Percentiles rank a stretch among this genome's conserved stretches.
Conservation (phyloP, 2,888 invertebrate genomes). For the Drosophila paramelanica region DNA sequence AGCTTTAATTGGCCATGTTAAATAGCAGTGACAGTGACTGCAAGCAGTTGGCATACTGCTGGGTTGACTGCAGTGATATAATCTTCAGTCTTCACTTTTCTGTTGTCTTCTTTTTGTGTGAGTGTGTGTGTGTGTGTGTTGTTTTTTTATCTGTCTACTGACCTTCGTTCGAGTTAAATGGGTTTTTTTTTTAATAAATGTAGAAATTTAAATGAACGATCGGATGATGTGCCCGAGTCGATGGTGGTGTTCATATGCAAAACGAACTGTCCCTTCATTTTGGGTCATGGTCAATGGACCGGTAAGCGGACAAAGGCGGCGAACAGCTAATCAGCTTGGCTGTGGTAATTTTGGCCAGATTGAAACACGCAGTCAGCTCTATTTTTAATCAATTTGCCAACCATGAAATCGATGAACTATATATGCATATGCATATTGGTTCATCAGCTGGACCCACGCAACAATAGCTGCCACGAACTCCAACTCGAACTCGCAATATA, state of each 20-base stretch:
- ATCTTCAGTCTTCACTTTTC: conserved; percentile 12
- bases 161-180: conserved; percentile 60
- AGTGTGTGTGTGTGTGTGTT: neutral
- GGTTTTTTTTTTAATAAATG: conserved; percentile 33
- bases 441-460: conserved; percentile 26
- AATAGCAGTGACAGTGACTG: conserved; percentile 26
- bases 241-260: conserved; percentile 67
- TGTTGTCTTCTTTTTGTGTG: neutral
- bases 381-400: conserved; percentile 44
- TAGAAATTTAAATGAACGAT: conserved; percentile 68
- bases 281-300: conserved; percentile 80
- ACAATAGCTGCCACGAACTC: conserved; percentile 7
- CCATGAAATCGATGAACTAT: neutral
- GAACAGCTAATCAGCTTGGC: conserved; percentile 17
- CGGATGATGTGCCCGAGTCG: conserved; percentile 22
- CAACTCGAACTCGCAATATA: neutral
- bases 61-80: conserved; percentile 31
- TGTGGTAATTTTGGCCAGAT: conserved; percentile 37
- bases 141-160: conserved; percentile 55
- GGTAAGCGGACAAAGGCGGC: conserved; percentile 31
- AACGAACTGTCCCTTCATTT: conserved; percentile 53
- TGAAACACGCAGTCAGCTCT: conserved; percentile 22
- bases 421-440: neutral
- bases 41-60: conserved; percentile 31
- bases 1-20: conserved; percentile 23